Evolutionary conservation across 2,888 invertebrate species (phyloP), one percentile per base, ranked within the genome.

Genomic region (Platypus cylindrus): DNA sequence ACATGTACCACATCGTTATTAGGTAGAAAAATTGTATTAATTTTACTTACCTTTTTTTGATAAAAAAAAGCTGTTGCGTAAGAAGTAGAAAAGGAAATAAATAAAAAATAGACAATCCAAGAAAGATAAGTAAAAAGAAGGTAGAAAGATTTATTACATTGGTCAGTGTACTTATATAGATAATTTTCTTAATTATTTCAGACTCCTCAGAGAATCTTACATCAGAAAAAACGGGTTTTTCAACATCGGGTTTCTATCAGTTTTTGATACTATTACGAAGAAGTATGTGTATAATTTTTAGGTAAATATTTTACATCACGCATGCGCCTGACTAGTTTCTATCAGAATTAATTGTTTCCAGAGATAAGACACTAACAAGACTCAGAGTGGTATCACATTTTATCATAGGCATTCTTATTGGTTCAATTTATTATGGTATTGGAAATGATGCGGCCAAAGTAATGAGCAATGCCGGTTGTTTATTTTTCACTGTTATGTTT

Each of bases 401-500:
- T 33, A 71, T 85, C 36, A 90, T 94, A 35, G 94, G 94, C 3
- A 70, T 93, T 38, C 70, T 94, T 39, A 89, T 94, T 49, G 94
- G 94, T 18, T 75, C 89, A 60, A 76, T 94, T 58, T 95, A 93
- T 60, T 89, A 87, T 50, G 84, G 86, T 51, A 90, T 89, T 48
- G 94, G 94, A 3, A 78, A 85, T 48, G 89, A 94, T 55, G 93
- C 91, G 12, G 82, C 83, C 32, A 90, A 93, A 65, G 89, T 89
- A 15, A 84, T 81, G 71, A 93, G 90, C 63, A 95, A 95, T 55
- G 83, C 90, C 15, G 93, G 93, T 27, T 93, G 89, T 63, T 75
- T 95, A 49, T 95, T 95, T 68, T 94, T 95, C 65, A 90, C 89
- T 46, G 82, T 90, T 48, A 77, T 95, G 65, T 95, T 95, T 63